phyloP scores from a whole-genome alignment of 2,113 vertebrate genomes.

The Clinocottus analis region DNA sequence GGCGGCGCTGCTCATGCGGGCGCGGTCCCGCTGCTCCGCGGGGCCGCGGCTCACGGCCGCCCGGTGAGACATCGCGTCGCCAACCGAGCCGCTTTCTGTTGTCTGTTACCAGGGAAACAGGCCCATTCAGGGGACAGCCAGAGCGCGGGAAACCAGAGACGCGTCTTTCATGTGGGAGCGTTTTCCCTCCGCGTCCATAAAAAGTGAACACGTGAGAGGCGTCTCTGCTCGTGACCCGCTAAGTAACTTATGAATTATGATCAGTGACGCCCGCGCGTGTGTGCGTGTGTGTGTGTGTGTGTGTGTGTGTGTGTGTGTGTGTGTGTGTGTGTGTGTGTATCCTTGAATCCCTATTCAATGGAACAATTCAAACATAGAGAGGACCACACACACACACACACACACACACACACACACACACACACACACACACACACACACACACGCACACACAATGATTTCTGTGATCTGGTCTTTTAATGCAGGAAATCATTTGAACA shows the following conservation, averaged over 20 bases:
- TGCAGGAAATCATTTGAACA: neutral
- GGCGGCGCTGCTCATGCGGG: conserved; percentile 69
- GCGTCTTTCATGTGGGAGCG: neutral
- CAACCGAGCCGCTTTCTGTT: conserved; percentile 6
- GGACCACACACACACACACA: too few relatives aligned
- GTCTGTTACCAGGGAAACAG: conserved; percentile 54
- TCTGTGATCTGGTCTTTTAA: neutral
- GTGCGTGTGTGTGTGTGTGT: too few relatives aligned
- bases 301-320: too few relatives aligned
- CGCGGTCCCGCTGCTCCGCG: conserved; percentile 57
- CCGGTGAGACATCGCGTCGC: conserved; percentile 62
- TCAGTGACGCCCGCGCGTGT: neutral
- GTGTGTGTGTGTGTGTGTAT: too few relatives aligned
- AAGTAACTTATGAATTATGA: neutral
- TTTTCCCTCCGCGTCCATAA: neutral
- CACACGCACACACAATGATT: too few relatives aligned
- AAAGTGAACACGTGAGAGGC: neutral
- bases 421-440: too few relatives aligned
- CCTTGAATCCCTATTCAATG: too few relatives aligned
- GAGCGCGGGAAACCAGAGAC: conserved; percentile 23
- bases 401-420: too few relatives aligned
- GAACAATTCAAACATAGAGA: neutral
- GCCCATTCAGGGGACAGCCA: conserved; percentile 14
- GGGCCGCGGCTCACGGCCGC: neutral
- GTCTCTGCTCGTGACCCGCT: neutral